phyloP scores from a whole-genome alignment of 2,113 vertebrate genomes.

The Tetraodon nigroviridis region DNA sequence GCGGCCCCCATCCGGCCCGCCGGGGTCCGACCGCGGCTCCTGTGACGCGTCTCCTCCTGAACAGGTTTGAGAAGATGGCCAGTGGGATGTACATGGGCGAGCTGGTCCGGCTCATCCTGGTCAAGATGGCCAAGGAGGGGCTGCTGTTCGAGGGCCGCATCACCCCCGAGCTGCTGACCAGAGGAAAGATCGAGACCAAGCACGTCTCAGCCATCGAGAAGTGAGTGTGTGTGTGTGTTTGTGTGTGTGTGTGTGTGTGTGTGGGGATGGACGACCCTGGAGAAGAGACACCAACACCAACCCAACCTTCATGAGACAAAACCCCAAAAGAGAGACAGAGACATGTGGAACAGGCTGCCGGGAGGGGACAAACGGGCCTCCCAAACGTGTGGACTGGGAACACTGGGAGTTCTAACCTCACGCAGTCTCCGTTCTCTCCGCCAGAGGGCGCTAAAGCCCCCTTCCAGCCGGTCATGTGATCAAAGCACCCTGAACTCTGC shows the following conservation, averaged over 20 bases:
- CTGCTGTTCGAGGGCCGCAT: constrained; percentile 93
- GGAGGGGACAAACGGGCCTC: too few relatives aligned
- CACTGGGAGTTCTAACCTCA: background rate
- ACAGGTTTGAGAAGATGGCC: constrained; percentile 98
- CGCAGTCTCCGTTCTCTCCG: background rate
- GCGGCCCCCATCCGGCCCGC: constrained; percentile 16
- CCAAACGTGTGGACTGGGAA: too few relatives aligned
- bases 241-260: background rate
- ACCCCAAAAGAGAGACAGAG: too few relatives aligned
- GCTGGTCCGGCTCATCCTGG: constrained; percentile 93
- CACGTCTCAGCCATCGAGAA: constrained; percentile 94
- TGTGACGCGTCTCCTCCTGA: constrained; percentile 19
- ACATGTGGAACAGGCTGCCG: too few relatives aligned
- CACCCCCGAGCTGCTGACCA: constrained; percentile 93
- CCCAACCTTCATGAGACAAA: too few relatives aligned
- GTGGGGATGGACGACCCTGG: too few relatives aligned
- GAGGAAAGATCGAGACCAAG: constrained; percentile 91
- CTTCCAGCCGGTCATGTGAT: background rate
- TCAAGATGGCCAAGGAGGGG: constrained; percentile 97
- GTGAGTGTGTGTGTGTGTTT: constrained; percentile 73
- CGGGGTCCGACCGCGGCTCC: too few relatives aligned
- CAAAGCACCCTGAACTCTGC: background rate
- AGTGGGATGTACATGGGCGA: constrained; percentile 97
- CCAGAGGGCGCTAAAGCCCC: too few relatives aligned
- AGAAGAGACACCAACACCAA: background rate